Evolutionary conservation across 1,140 invertebrate species (phyloP), one percentile per base, ranked within the genome.

Genomic region (Proctacanthus coquilletti): DNA sequence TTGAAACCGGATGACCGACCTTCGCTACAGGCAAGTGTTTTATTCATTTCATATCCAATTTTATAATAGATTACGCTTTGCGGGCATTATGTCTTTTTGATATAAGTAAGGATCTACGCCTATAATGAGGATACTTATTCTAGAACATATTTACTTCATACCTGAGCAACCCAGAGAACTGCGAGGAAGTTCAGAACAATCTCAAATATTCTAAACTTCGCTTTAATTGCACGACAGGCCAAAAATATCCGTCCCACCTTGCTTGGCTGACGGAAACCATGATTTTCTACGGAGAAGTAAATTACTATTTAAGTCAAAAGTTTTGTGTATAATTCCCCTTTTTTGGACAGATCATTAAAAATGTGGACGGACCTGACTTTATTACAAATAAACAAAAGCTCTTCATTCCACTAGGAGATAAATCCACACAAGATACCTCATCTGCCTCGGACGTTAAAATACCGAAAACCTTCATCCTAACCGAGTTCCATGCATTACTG

Each of bases 401-500:
- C 17, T 19, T 34, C 13, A 37, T 21, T 37, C 42, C 42, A 5
- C 18, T 13, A 34, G 23, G 8, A 1, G 13, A 11, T 18, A 17
- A 38, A 14, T 9, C 5, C 4, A 13, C 30, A 11, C 3, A 18
- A 3, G 13, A 14, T 8, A 15, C 10, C 14, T 25, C 38, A 11
- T 38, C 14, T n/a, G 23, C 38, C 21, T 18, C 19, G 10, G 13
- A 33, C n/a, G 34, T 23, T 34, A 15, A 32, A 10, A 23, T 68
- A 9, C 87, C 88, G 0, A 60, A 82, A 5, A 70, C 79, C 0
- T 81, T 94, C 51, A 76, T 87, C 3, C 55, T 93, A 11, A 95
- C 89, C 2, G 79, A 94, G 57, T 95, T 92, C 62, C 91, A 97
- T 61, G 76, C 80, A 9, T 53, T 95, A 9, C 62, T 95, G 2